These are phyloP conservation scores for Tachuris rubrigastra DNA, from an alignment of 2,113 vertebrate genomes.

Conservation along the genomic window DNA sequence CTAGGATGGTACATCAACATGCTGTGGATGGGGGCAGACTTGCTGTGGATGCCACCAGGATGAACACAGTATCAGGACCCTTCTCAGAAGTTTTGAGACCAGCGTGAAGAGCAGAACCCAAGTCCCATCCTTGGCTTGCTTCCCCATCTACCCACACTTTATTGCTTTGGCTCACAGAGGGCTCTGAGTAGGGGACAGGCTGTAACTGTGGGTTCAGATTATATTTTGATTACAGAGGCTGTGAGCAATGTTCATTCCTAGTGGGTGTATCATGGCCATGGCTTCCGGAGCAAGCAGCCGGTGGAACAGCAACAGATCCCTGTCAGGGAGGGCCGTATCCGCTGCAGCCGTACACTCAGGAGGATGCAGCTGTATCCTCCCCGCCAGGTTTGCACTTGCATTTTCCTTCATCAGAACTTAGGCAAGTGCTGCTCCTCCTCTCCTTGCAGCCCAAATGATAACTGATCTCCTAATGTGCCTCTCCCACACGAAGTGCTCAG, in stretches of 20 bases:
- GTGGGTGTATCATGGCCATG: neutral
- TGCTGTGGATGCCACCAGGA: neutral
- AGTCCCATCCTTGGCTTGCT: neutral
- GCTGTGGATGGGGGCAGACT: neutral
- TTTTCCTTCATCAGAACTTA: neutral
- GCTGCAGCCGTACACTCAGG: neutral
- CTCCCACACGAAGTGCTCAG: neutral
- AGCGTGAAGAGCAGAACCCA: neutral
- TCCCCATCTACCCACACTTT: neutral
- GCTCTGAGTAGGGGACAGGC: neutral
- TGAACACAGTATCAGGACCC: no score
- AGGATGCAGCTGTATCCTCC: constrained; percentile 70
- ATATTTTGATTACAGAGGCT: neutral
- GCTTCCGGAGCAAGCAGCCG: constrained; percentile 28
- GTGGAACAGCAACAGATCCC: neutral
- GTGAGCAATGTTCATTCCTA: neutral
- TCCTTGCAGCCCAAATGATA: neutral
- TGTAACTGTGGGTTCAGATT: neutral
- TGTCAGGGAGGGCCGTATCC: neutral
- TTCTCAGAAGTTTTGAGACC: neutral
- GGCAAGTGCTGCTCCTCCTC: neutral
- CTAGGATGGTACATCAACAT: neutral
- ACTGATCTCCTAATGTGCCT: neutral
- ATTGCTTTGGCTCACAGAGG: neutral
- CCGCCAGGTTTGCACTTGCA: neutral